Evolutionary conservation across 2,888 invertebrate species (phyloP).

Genomic region (Philopedon plagiatum): DNA sequence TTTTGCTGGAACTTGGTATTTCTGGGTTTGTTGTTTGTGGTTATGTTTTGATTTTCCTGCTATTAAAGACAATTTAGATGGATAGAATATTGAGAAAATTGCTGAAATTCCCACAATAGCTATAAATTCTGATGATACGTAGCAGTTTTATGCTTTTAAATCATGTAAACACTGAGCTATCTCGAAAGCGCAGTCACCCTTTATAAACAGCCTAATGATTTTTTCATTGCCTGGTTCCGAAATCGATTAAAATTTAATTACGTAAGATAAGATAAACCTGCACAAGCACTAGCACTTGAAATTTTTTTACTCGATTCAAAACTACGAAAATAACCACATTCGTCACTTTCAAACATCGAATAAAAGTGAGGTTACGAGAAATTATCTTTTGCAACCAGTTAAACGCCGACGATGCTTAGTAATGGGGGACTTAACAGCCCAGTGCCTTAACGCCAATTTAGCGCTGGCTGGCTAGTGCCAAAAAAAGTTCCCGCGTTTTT

Average conservation of each 20-base stretch:
- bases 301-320: not conserved
- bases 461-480: too few species aligned
- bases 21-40: constrained; percentile 10
- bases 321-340: not conserved
- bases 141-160: not conserved
- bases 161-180: not conserved
- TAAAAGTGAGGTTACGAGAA: not conserved
- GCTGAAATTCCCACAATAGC: not conserved
- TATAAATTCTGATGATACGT: not conserved
- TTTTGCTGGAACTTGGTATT: not conserved
- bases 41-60: constrained; percentile 6
- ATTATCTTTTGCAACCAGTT: too few species aligned
- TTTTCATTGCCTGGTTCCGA: constrained; percentile 4
- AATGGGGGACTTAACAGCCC: not conserved
- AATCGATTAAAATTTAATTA: constrained; percentile 14
- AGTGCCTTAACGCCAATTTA: not conserved
- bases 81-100: too few species aligned
- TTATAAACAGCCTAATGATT: constrained; percentile 9
- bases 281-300: not conserved
- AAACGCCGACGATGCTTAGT: too few species aligned
- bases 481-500: constrained; percentile 5
- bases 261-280: constrained; percentile 4
- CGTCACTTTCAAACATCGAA: not conserved
- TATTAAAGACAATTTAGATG: not conserved
- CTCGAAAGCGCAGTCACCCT: not conserved